phyloP scores from a whole-genome alignment of 2,888 invertebrate genomes.

The Eulithis testata region DNA sequence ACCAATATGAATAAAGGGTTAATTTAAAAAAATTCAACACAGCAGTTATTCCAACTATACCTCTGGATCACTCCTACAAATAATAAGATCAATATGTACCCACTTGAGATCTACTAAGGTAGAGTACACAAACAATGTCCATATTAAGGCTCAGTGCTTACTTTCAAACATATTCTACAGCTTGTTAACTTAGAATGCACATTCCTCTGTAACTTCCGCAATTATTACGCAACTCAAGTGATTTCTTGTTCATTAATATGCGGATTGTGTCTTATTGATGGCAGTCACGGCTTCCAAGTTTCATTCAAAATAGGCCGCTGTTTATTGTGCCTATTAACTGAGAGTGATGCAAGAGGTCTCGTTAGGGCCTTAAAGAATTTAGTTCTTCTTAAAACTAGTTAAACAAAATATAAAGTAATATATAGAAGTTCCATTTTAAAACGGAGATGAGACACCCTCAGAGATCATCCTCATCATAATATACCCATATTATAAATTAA shows the following conservation, averaged over 20 bases:
- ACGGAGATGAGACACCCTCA: no score
- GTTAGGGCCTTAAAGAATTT: background rate
- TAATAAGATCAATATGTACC: no score
- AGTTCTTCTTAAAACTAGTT: no score
- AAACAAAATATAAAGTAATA: no score
- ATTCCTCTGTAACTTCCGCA: slow-evolving; percentile 29
- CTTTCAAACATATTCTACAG: slow-evolving; percentile 21
- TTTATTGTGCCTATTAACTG: slow-evolving; percentile 14
- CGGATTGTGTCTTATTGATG: slow-evolving; percentile 30
- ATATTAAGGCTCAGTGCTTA: background rate
- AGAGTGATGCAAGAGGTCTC: slow-evolving; percentile 2
- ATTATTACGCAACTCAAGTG: slow-evolving; percentile 30
- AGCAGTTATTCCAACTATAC: no score
- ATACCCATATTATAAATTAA: no score
- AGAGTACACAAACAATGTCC: background rate
- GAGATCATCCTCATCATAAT: no score
- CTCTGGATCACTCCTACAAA: no score
- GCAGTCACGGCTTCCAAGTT: slow-evolving; percentile 18
- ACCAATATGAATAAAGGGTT: no score
- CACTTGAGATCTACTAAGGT: no score
- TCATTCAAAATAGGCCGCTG: slow-evolving; percentile 16
- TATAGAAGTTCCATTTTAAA: no score
- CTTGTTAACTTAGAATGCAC: slow-evolving; percentile 31
- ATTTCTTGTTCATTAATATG: slow-evolving; percentile 36
- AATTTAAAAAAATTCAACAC: no score